phyloP scores from a whole-genome alignment of 53 echinoderm and acorn worm genomes.

The Crossaster papposus region DNA sequence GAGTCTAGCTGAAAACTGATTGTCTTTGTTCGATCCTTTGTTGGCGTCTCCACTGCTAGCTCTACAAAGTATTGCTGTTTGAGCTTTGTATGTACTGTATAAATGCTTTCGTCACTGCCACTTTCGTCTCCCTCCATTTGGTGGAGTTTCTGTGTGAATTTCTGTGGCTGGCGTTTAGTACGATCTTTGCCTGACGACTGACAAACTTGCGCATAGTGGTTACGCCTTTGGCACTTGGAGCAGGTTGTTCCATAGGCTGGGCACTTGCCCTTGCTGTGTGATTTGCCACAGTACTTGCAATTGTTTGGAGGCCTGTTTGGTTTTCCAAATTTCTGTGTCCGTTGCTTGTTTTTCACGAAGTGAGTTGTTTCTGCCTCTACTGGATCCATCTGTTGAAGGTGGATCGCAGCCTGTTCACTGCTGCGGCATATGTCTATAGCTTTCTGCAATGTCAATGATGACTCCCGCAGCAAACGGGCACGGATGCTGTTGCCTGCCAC shows the following conservation, averaged over 20 bases:
- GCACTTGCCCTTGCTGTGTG: constrained; percentile 38
- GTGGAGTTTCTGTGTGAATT: constrained; percentile 21
- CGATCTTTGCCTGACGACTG: constrained; percentile 8
- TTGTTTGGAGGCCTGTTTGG: neutral
- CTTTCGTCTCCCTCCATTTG: constrained; percentile 32
- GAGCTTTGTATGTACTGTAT: constrained; percentile 18
- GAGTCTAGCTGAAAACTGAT: constrained; percentile 70
- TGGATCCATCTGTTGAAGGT: constrained; percentile 41
- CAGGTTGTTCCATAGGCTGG: constrained; percentile 70
- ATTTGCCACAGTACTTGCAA: too few species aligned
- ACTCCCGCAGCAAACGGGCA: constrained; percentile 28
- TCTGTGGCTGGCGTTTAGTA: constrained; percentile 18
- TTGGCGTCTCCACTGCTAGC: constrained; percentile 36
- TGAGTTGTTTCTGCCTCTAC: constrained; percentile 36
- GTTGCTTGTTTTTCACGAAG: constrained; percentile 24
- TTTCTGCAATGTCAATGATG: constrained; percentile 25
- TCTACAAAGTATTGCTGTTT: too few species aligned
- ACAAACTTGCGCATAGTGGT: constrained; percentile 54
- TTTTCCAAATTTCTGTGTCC: neutral
- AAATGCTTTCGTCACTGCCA: constrained; percentile 41
- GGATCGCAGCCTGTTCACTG: constrained; percentile 32
- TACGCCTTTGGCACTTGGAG: constrained; percentile 29
- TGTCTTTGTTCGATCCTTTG: constrained; percentile 14
- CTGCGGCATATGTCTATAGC: constrained; percentile 33
- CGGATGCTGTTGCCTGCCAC: constrained; percentile 1